Base-by-base conservation (phyloP, 2,888 invertebrate species). In the Dryobota labecula region DNA sequence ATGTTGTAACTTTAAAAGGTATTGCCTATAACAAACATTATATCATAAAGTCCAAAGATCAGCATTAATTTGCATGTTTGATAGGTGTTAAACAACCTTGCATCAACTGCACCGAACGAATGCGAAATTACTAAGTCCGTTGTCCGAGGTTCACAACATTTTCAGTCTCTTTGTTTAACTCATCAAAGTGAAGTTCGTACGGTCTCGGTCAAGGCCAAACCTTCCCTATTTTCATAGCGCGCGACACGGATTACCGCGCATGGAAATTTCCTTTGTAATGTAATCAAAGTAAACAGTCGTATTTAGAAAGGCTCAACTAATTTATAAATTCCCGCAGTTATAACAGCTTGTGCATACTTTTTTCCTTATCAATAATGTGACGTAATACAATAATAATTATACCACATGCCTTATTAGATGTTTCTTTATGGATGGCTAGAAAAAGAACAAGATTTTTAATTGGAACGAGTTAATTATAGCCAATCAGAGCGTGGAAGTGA, bases 401-500 rank as follows among this genome's bases (percentile, higher is more conserved):
- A 63, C 38, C n/a, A 49, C 30, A 51, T 49, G 13, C 24, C 18
- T 47, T 53, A 13, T n/a, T 15, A 20, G 36, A 49, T 30, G 45
- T 70, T 43, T 56, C n/a, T 62, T 1, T 33, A 41, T 5, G 27
- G 24, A 41, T 5, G 27, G 24, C 15, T 45, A 51, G n/a, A 30
- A 47, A 70, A 53, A 61, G 27, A 41, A 56, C 27, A 62, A 61
- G 33, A 43, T 61, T 68, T 60, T 43, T 58, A 80, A 51, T 68
- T 70, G 27, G 61, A 58, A 53, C 36, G 53, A 47, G 33, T 63
- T 57, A 51, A 69, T 70, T 6, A 74, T 36, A 49, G 47, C 38
- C 58, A 82, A 78, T 53, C 75, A 83, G 82, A 83, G 84, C 84
- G 60, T 75, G 57, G 24, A 70, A 69, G 60, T 11, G 62, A 73